Conservation (phyloP, 2,797 vertebrate genomes). For the Macropus fuliginosus region DNA sequence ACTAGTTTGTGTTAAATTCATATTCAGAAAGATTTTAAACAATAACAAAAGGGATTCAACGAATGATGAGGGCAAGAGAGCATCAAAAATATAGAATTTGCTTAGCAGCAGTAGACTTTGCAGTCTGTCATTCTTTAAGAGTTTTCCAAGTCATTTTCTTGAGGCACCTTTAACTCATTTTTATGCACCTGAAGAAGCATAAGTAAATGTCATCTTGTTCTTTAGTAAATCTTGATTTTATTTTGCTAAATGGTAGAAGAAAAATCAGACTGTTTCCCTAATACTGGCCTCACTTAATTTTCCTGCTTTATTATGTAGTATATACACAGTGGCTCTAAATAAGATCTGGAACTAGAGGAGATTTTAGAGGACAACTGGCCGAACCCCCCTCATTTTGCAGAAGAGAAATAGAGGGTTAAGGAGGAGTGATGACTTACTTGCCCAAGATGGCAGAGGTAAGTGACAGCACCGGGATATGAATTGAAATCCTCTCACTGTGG, state of each 20-base stretch:
- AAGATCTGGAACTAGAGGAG: background rate
- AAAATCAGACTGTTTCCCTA: background rate
- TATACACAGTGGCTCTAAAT: background rate
- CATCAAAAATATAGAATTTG: conserved; percentile 45
- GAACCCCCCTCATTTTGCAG: background rate
- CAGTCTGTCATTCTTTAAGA: conserved; percentile 11
- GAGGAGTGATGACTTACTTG: background rate
- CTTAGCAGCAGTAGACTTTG: background rate
- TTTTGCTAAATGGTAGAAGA: background rate
- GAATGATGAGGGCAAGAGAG: background rate
- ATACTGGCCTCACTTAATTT: background rate
- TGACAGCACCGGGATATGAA: background rate
- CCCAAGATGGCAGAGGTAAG: background rate
- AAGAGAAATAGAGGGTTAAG: background rate
- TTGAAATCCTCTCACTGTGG: background rate
- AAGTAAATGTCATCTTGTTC: background rate
- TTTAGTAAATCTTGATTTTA: background rate
- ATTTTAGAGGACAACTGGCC: background rate
- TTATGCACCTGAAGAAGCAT: background rate
- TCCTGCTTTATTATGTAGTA: background rate
- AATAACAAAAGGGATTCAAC: conserved; percentile 44
- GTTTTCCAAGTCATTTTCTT: conserved; percentile 5
- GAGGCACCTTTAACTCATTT: background rate
- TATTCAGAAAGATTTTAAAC: conserved; percentile 45
- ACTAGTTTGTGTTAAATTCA: background rate